A percentile compares a stretch with the other conserved stretches of the same genome.
phyloP scores from a whole-genome alignment of 2,888 invertebrate species.

The Salticus scenicus region DNA sequence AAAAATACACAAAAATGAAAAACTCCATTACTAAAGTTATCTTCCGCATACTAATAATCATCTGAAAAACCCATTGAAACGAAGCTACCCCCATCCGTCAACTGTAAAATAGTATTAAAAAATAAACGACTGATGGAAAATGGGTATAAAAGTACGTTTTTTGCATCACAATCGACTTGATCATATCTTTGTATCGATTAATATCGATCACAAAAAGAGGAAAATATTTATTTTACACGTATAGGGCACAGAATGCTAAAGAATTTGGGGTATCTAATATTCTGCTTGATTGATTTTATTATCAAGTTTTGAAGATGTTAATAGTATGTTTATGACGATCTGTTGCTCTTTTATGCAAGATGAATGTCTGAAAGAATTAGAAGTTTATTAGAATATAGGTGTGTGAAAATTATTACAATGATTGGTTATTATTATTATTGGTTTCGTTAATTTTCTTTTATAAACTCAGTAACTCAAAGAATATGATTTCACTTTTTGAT shows the following conservation, averaged over 20 bases:
- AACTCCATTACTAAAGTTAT: background rate
- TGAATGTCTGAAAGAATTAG: no score
- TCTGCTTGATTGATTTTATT: no score
- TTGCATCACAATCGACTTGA: background rate
- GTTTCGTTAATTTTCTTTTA: no score
- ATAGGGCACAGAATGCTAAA: background rate
- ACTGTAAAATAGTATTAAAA: background rate
- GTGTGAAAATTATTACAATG: no score
- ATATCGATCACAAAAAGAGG: background rate
- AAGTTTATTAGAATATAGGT: no score
- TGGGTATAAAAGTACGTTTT: background rate
- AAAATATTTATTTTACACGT: background rate
- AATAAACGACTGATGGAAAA: background rate
- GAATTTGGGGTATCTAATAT: no score
- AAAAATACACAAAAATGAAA: background rate
- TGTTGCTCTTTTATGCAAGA: no score
- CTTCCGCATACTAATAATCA: slow-evolving; percentile 8
- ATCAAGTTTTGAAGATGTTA: no score
- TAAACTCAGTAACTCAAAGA: no score
- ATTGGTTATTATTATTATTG: no score
- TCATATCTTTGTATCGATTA: background rate
- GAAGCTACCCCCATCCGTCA: background rate
- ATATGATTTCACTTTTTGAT: no score
- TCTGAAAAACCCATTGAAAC: background rate
- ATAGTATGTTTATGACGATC: no score